Evolutionary conservation across 2,113 vertebrate genomes (phyloP), one percentile per base, ranked within the genome.

Genomic region (Triplophysa tibetana): DNA sequence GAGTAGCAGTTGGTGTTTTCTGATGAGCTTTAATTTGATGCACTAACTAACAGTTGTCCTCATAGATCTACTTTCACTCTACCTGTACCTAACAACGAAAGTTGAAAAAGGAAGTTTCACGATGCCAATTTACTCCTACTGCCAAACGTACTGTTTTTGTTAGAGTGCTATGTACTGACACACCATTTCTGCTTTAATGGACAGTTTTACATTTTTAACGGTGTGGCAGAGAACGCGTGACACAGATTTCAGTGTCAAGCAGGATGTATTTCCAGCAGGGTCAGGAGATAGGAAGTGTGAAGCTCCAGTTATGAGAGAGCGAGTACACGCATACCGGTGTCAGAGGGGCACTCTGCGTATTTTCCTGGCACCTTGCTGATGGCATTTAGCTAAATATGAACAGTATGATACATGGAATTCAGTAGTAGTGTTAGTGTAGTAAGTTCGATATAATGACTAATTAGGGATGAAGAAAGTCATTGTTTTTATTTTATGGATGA

Each of bases 261-360:
- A 61, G 38, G 77, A 78, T 73, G 70, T 60, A 77, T 80, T 74
- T 82, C 21, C 43, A 41, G 52, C 48, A 63, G 14, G 67, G 77
- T 63, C 77, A 81, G 80, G 74, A 74, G 45, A 48, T 75, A 81
- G 84, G 78, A 85, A 79, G 77, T 74, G 50, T 65, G 67, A 75
- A 26, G 9, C 29, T 73, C 63, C 70, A 69, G 70, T 73, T 67
- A 33, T 68, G 19, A 60, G 26, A 41, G 19, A 4, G 68, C 45
- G 21, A 21, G 33, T 29, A 78, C 76, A 63, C 69, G n/a, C 12
- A 58, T 41, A 65, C 26, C 24, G 29, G 24, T 63, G 14, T 78
- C 29, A 62, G 23, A 23, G 43, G 29, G 63, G 16, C 26, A 0
- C 29, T 17, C 19, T 4, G 23, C 17, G 19, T 60, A 26, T 68